Evolutionary conservation across 2,797 vertebrate genomes (phyloP).

Genomic region (Stomatorhinus walkeri): DNA sequence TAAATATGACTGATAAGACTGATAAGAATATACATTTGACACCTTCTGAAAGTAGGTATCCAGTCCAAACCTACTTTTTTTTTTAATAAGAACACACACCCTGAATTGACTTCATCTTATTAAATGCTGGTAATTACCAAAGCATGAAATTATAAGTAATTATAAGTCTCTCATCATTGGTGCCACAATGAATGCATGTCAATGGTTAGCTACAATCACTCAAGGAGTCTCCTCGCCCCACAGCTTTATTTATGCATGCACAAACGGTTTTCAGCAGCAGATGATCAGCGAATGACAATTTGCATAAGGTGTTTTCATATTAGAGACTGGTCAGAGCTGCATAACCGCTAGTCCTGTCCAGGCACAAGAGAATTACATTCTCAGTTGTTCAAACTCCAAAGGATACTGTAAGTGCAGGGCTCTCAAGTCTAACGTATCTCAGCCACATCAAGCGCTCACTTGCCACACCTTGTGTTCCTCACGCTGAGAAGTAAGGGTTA

Average conservation of each 20-base stretch:
- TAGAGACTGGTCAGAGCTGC: neutral
- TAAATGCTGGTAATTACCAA: neutral
- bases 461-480: neutral
- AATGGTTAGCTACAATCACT: neutral
- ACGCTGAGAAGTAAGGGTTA: neutral
- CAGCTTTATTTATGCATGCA: neutral
- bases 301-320: neutral
- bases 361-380: neutral
- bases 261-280: neutral
- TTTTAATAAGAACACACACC: neutral
- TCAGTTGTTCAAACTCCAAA: neutral
- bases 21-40: neutral
- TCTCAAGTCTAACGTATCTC: neutral
- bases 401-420: neutral
- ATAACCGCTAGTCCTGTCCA: neutral
- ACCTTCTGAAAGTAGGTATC: neutral
- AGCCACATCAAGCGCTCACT: neutral
- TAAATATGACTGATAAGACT: neutral
- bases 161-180: neutral
- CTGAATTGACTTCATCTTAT: neutral
- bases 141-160: neutral
- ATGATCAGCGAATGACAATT: neutral
- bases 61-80: neutral
- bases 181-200: neutral
- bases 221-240: neutral